Evolutionary conservation across 2,797 vertebrate species (phyloP).

Genomic region (Propithecus perrieri): DNA sequence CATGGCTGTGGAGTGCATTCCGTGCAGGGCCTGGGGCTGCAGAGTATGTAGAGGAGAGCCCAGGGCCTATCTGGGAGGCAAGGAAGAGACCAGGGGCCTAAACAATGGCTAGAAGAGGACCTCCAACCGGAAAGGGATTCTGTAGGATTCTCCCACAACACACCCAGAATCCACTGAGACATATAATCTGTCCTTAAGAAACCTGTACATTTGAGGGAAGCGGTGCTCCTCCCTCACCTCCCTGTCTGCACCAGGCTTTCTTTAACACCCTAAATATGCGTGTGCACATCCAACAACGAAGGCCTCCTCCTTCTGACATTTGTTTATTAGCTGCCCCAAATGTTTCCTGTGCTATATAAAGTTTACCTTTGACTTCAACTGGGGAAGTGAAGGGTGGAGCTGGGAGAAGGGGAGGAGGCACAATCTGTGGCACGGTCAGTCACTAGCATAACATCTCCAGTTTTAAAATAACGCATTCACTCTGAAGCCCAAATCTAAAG

Average conservation of each 20-base stretch:
- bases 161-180: slow-evolving; percentile 60
- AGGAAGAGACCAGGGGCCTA: not conserved
- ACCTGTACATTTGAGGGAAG: slow-evolving; percentile 52
- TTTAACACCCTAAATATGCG: slow-evolving; percentile 34
- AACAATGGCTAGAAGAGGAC: too few species aligned
- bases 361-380: slow-evolving; percentile 65
- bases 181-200: slow-evolving; percentile 53
- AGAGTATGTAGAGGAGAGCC: too few species aligned
- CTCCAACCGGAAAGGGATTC: not conserved
- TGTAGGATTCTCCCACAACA: not conserved
- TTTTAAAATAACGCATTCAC: slow-evolving; percentile 82
- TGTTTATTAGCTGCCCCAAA: slow-evolving; percentile 74
- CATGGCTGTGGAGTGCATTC: fast-evolving
- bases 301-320: slow-evolving; percentile 19
- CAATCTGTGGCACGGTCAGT: slow-evolving; percentile 40
- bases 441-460: slow-evolving; percentile 73
- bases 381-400: slow-evolving; percentile 64
- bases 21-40: fast-evolving
- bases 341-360: slow-evolving; percentile 82
- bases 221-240: slow-evolving; percentile 49
- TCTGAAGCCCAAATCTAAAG: slow-evolving; percentile 80
- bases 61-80: not conserved
- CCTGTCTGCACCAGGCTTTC: slow-evolving; percentile 36
- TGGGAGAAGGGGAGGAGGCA: slow-evolving; percentile 33
- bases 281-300: slow-evolving; percentile 54